These are phyloP conservation scores for Scolopax bukidnonensis DNA, from an alignment of 2,797 vertebrate genomes.

Conservation along the genomic window DNA sequence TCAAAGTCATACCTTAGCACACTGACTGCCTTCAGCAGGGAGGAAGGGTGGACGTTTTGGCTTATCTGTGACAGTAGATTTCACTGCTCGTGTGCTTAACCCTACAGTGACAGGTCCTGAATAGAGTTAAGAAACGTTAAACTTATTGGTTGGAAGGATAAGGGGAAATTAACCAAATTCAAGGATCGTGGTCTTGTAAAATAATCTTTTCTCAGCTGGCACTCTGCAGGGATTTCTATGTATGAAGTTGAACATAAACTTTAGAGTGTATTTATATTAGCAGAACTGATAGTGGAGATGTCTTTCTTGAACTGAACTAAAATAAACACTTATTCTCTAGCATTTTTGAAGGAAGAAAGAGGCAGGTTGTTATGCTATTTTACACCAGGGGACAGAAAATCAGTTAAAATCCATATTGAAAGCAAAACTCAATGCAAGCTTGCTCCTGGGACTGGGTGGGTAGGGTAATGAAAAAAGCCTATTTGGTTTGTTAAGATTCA, in stretches of 20 bases:
- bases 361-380: neutral
- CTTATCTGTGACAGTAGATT: conserved; percentile 1
- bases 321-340: neutral
- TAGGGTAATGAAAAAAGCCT: neutral
- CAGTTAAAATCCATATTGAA: neutral
- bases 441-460: neutral
- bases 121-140: neutral
- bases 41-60: neutral
- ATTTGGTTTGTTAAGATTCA: neutral
- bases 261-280: neutral
- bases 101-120: neutral
- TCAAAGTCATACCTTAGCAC: neutral
- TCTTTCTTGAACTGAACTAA: neutral
- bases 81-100: neutral
- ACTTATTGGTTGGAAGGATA: neutral
- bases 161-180: neutral
- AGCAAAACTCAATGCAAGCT: neutral
- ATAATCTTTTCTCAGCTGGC: neutral
- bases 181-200: neutral
- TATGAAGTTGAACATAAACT: neutral
- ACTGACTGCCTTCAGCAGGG: neutral
- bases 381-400: neutral
- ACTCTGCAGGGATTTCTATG: neutral
- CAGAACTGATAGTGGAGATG: neutral
- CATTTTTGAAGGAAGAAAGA: neutral